Evolutionary conservation across 2,113 vertebrate species (phyloP).

Genomic region (Limnothrissa miodon): DNA sequence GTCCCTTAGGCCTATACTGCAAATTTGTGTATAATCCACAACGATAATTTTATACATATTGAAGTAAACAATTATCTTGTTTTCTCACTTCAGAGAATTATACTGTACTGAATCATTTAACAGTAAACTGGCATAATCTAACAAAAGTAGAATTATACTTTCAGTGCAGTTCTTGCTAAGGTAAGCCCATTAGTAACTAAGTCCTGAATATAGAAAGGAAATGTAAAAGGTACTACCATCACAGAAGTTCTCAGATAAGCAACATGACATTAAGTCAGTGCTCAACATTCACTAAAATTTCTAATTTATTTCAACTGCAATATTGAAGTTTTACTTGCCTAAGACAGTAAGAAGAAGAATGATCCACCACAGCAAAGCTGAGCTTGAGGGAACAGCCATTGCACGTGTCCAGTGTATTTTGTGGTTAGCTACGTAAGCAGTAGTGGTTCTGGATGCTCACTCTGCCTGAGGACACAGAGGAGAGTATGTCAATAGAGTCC

Average conservation of each 20-base stretch:
- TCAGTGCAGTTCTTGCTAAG: too few relatives aligned
- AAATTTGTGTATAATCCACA: too few relatives aligned
- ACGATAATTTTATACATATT: too few relatives aligned
- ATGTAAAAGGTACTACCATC: not conserved
- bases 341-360: constrained; percentile 40
- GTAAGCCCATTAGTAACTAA: too few relatives aligned
- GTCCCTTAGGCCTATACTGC: too few relatives aligned
- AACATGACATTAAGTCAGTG: not conserved
- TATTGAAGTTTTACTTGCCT: constrained; percentile 40
- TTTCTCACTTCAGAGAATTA: too few relatives aligned
- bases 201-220: too few relatives aligned
- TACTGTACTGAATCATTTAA: too few relatives aligned
- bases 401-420: constrained; percentile 13
- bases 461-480: constrained; percentile 26
- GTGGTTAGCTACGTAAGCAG: constrained; percentile 5
- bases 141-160: too few relatives aligned
- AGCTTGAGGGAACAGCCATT: constrained; percentile 54
- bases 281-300: not conserved
- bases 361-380: constrained; percentile 32
- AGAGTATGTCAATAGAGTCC: constrained; percentile 41
- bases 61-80: too few relatives aligned
- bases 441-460: constrained; percentile 1
- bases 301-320: not conserved
- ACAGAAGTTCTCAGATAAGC: not conserved
- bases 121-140: too few relatives aligned